Base-by-base conservation (phyloP, 1,140 invertebrate species). In the Ganaspis sp. region DNA sequence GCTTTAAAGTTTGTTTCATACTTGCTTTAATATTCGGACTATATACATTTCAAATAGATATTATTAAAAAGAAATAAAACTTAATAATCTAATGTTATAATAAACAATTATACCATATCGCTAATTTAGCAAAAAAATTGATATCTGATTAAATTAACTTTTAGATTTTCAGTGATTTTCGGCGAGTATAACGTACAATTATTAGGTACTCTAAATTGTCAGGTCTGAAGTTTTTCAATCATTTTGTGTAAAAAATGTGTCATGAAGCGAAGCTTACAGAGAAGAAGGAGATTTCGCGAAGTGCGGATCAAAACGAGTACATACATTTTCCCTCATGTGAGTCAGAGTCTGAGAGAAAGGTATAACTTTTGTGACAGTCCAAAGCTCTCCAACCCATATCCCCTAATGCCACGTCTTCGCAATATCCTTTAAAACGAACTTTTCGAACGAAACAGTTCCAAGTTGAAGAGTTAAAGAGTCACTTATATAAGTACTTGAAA, bases 301-400 rank as follows among this genome's bases (percentile, higher is more conserved):
- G 38, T 53, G 53, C 6, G 45, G 54, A 74, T 74, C 73, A 64
- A 72, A 70, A 64, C 54, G 54, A 64, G 72, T 77, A 72, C 73
- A 53, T 69, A 42, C 49, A 40, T 40, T 71, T 64, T 64, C 26
- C n/a, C 58, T 26, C 26, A 64, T 29, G 58, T 64, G 58, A 26
- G 23, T 64, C 11, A 12, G 75, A 79, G 74, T 71, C 53, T 71
- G 34, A 17, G 49, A 71, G 73, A 53, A 42, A 64, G 49, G 26
- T 72, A 74, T 74, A 76, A 79, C 74, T 76, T 79, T 76, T 71
- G 69, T 53, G 73, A 79, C 73, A 76, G 75, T 79, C 74, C 73
- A 73, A 76, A 76, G 54, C 75, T 74, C 70, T 73, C 73, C 72
- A 76, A 71, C 58, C 54, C 70, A 75, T 78, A 78, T 71, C 69